These are phyloP conservation scores for Anodontia alba DNA, from an alignment of 2,888 invertebrate species.

Conservation along the genomic window DNA sequence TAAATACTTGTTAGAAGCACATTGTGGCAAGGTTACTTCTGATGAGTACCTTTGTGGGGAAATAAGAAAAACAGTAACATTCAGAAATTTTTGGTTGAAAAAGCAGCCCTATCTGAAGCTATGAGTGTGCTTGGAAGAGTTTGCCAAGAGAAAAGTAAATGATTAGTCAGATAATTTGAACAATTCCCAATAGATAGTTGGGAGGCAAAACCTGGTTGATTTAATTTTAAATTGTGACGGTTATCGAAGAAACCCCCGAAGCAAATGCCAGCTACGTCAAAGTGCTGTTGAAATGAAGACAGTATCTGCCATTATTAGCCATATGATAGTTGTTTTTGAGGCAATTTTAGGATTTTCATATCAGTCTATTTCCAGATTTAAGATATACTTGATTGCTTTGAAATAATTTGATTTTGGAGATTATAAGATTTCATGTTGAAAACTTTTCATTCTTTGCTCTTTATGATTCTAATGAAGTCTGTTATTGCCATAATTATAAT, in stretches of 20 bases:
- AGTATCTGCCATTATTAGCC: background rate
- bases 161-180: background rate
- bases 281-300: background rate
- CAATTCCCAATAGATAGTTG: background rate
- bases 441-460: background rate
- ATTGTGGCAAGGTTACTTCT: too few species aligned
- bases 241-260: background rate
- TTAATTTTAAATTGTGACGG: background rate
- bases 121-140: too few species aligned
- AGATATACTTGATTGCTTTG: background rate
- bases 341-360: slow-evolving; percentile 5
- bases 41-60: too few species aligned
- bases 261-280: background rate
- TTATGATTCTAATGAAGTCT: too few species aligned
- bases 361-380: background rate
- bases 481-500: too few species aligned
- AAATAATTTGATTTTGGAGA: slow-evolving; percentile 6
- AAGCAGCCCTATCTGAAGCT: too few species aligned
- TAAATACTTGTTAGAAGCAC: too few species aligned
- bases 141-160: background rate
- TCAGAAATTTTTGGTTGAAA: too few species aligned
- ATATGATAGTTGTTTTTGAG: slow-evolving; percentile 6
- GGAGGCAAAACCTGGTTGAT: background rate
- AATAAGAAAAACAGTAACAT: too few species aligned
- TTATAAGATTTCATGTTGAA: background rate